Base-by-base conservation (phyloP, 2,797 vertebrate genomes). In the Macropodus opercularis region DNA sequence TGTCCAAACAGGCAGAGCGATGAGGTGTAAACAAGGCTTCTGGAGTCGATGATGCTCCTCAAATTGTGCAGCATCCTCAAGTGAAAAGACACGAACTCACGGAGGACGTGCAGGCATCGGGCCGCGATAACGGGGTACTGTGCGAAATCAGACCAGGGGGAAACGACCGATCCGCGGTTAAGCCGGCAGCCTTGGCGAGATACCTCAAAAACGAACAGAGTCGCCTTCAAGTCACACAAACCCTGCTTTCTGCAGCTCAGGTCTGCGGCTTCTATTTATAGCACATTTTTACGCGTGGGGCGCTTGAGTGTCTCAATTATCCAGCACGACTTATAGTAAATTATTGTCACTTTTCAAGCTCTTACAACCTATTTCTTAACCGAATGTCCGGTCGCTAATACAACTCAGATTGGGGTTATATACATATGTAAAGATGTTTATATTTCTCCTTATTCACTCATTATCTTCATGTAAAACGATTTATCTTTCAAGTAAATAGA, bases 131-230 rank as follows among this genome's bases (percentile, higher is more conserved):
- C 84, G 35, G 67, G 51, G 75, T 63, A 86, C 86, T 92, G 79
- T 85, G 31, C 31, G 68, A 74, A 76, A 63, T 80, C 77, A 72
- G 85, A 83, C 80, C 75, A 60, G 52, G 69, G 51, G 85, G 85
- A 80, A 84, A 81, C 76, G 22, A n/a, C 54, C 83, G 90, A 93
- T 92, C 92, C 93, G 80, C 85, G 88, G 74, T 82, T 93, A 92
- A 95, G 92, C 92, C 81, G 38, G 79, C 85, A 79, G 86, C 61
- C 81, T 90, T 93, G 93, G 92, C 91, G 90, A 46, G 41, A 79
- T 85, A 83, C 57, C 58, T 74, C 53, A n/a, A 71, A 87, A 90
- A 83, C 54, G 75, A 94, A 92, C 91, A 92, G 91, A 82, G 89
- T 89, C 80, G 84, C 92, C 90, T 94, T 90, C 65, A 90, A 81